These are phyloP conservation scores for Cataglyphis livida DNA, from an alignment of 2,888 invertebrate genomes.

Conservation along the genomic window DNA sequence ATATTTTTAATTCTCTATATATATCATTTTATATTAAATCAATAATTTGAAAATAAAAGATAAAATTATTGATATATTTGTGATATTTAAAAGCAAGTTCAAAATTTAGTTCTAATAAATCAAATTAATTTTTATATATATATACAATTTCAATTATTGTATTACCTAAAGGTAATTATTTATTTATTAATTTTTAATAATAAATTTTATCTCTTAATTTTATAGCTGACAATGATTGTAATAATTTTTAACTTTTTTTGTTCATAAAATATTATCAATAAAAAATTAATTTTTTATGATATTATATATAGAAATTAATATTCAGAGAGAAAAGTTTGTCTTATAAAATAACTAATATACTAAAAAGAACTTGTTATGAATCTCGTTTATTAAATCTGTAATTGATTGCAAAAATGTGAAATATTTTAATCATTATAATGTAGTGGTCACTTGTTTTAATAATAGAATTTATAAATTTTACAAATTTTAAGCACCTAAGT, in stretches of 20 bases:
- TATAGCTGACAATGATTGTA: neutral
- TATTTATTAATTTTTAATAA: neutral
- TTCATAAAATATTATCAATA: neutral
- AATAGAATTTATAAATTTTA: neutral
- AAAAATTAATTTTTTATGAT: neutral
- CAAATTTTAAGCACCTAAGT: neutral
- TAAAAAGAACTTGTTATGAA: neutral
- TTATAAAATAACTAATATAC: neutral
- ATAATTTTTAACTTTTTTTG: neutral
- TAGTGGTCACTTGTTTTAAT: constrained; percentile 2
- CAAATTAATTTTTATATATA: neutral
- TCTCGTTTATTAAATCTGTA: neutral
- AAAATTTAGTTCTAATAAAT: neutral
- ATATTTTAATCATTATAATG: neutral
- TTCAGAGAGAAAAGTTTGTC: neutral
- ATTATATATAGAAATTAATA: neutral
- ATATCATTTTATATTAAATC: neutral
- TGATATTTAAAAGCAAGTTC: neutral
- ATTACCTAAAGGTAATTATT: neutral
- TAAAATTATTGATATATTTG: neutral
- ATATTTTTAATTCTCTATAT: neutral
- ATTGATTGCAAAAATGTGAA: constrained; percentile 2
- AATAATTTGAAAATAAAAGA: neutral
- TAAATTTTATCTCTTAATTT: neutral
- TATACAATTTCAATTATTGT: neutral